Conservation (phyloP, 2,113 vertebrate genomes). For the Microcebus murinus region DNA sequence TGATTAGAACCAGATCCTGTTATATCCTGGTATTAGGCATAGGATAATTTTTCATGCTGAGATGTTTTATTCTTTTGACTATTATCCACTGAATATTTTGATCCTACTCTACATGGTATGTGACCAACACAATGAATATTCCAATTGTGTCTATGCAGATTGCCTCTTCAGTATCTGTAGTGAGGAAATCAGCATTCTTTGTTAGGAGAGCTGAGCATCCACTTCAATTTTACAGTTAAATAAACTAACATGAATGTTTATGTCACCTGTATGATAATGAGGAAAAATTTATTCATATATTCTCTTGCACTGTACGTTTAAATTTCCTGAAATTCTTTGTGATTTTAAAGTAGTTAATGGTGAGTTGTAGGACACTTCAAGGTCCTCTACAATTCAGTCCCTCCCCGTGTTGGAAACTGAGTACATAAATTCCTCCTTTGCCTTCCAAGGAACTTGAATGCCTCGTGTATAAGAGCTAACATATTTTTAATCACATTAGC, state of each 20-base stretch:
- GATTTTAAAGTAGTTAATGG: slow-evolving; percentile 6
- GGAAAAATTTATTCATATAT: slow-evolving; percentile 24
- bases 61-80: slow-evolving; percentile 15
- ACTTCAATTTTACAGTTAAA: slow-evolving; percentile 51
- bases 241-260: background rate
- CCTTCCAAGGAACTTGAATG: background rate
- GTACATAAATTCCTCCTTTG: background rate
- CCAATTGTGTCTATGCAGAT: background rate
- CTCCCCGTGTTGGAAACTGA: background rate
- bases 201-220: background rate
- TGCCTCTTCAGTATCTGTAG: background rate
- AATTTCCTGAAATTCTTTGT: background rate
- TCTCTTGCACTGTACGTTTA: background rate
- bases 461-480: background rate
- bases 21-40: background rate
- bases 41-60: slow-evolving; percentile 41
- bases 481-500: background rate
- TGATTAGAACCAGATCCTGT: background rate
- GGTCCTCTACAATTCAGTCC: background rate
- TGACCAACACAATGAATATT: slow-evolving; percentile 18
- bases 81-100: slow-evolving; percentile 53
- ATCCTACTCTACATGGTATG: background rate
- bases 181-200: slow-evolving; percentile 50
- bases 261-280: slow-evolving; percentile 49
- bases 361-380: background rate